These are phyloP conservation scores for Caenorhabditis sinica DNA, from an alignment of 2,888 invertebrate species.

Conservation along the genomic window DNA sequence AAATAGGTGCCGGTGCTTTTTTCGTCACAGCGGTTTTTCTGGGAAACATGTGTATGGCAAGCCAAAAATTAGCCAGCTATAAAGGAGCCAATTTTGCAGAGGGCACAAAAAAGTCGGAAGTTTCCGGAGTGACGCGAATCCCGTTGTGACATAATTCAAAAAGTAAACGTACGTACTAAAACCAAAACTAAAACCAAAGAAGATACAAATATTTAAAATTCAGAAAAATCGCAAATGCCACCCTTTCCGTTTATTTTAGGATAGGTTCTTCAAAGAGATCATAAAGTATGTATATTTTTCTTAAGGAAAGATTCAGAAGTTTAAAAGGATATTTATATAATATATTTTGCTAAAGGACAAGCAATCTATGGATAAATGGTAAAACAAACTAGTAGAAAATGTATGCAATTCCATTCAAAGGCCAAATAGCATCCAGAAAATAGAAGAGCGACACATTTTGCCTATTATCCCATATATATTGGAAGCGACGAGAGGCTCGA, in stretches of 20 bases:
- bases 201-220: constrained; percentile 11
- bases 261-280: not conserved
- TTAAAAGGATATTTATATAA: too few species aligned
- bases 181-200: not conserved
- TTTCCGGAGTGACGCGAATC: constrained; percentile 55
- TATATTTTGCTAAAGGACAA: too few species aligned
- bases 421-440: constrained; percentile 17
- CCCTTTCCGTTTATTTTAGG: constrained; percentile 1
- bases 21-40: not conserved
- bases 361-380: not conserved
- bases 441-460: not conserved
- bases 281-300: too few species aligned
- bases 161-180: constrained; percentile 7
- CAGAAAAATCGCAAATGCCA: constrained; percentile 11
- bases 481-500: constrained; percentile 13
- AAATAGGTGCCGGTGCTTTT: not conserved
- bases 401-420: constrained; percentile 35
- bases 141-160: constrained; percentile 43
- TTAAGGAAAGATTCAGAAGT: not conserved
- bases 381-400: constrained; percentile 45
- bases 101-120: constrained; percentile 27
- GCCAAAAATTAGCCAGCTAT: constrained; percentile 37
- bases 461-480: constrained; percentile 36
- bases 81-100: constrained; percentile 55
- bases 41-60: constrained; percentile 13